Percentiles rank a stretch among this genome's conserved stretches.
Conservation (phyloP, 2,113 vertebrate species). For the Puma concolor region DNA sequence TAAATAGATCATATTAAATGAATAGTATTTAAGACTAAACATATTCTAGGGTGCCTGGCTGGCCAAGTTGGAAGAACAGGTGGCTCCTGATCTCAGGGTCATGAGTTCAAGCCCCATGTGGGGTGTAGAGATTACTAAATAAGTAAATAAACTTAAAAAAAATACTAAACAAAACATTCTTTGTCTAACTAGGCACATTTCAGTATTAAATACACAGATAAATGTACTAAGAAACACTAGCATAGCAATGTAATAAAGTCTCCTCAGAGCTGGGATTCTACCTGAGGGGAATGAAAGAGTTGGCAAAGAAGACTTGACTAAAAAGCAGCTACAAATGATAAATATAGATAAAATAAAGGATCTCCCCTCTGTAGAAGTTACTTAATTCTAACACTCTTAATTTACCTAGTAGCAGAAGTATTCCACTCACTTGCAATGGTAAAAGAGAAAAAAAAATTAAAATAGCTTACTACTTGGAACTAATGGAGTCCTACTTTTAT, state of each 20-base stretch:
- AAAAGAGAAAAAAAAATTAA: background rate
- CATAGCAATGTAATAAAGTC: background rate
- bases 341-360: background rate
- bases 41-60: background rate
- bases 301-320: background rate
- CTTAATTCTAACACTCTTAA: slow-evolving; percentile 37
- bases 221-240: background rate
- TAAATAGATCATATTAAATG: background rate
- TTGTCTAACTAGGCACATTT: background rate
- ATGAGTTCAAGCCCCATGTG: background rate
- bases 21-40: background rate
- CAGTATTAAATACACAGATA: background rate
- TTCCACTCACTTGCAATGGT: background rate
- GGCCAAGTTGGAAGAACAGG: background rate
- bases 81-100: background rate
- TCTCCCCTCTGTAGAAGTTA: background rate
- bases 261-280: background rate
- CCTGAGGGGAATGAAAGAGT: background rate
- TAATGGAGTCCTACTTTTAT: background rate
- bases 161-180: background rate
- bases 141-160: background rate
- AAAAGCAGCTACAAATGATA: background rate
- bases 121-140: background rate
- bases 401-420: background rate
- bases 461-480: slow-evolving; percentile 16